Evolutionary conservation across 2,888 invertebrate genomes (phyloP), one percentile per base, ranked within the genome.

Genomic region (Pachycephus smyrnensis): DNA sequence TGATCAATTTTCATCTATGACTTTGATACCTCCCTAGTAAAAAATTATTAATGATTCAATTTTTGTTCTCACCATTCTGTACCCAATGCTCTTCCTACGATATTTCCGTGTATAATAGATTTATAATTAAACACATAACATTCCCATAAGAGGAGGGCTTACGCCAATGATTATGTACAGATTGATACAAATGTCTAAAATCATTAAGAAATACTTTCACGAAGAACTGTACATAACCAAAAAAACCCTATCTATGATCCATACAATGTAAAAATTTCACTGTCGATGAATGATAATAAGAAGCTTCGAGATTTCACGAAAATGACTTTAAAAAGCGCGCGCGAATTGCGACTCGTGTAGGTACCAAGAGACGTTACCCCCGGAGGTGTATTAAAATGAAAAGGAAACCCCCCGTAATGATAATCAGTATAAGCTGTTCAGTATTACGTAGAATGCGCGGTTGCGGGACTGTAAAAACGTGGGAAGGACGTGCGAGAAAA

Each of bases 401-500:
- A 40, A 23, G 23, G 12, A 71, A 33, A 71, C 4, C 71, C 33
- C 68, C 71, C 71, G 31, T 32, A 32, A 31, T 31, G 31, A 74
- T 74, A 74, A 74, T 36, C 74, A 33, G 37, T 73, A 75, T 75
- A 32, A 74, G 76, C 79, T 74, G 69, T 73, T 79, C 79, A 79
- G 79, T 79, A 79, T 79, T 79, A 79, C 73, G 76, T 76, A 73
- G 33, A 74, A 76, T 68, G 78, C 68, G 75, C 73, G 55, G 55
- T 55, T 55, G 55, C 55, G 76, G 75, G 73, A 78, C 40, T 40
- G 73, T 3, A 69, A 55, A 55, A 9, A 32, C 75, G 77, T 77
- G 77, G 77, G 77, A 75, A 75, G 75, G 77, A 75, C 40, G 71
- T 55, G 55, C 55, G 85, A 82, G 84, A 85, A 80, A 79, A 80